phyloP scores from a whole-genome alignment of 2,113 vertebrate species.

The Typhlomys cinereus region DNA sequence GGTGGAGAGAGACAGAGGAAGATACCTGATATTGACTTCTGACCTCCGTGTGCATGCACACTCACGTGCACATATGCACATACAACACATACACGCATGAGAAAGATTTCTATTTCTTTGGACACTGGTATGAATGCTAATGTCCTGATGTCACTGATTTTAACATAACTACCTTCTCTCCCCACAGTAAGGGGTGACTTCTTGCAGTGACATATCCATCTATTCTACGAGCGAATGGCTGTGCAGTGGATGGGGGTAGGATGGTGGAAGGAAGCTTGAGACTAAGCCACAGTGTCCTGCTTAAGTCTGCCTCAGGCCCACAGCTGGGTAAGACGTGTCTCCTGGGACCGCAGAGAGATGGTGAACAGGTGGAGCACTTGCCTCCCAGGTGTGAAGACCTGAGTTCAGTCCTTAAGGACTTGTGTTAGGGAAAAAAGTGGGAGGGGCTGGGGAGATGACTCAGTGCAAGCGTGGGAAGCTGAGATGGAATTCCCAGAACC shows the following conservation, averaged over 20 bases:
- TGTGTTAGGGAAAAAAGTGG: background rate
- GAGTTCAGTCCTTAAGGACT: background rate
- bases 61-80: too few species aligned
- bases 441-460: background rate
- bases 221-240: background rate
- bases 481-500: background rate
- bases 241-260: background rate
- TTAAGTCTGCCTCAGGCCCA: background rate
- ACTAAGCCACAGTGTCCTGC: background rate
- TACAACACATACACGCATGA: too few species aligned
- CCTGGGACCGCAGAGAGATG: background rate
- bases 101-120: background rate
- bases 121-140: background rate
- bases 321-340: background rate
- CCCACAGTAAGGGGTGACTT: background rate
- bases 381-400: background rate
- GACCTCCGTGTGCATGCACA: background rate
- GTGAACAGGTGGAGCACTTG: background rate
- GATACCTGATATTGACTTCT: background rate
- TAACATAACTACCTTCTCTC: background rate
- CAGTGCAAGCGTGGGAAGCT: background rate
- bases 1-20: background rate
- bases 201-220: background rate
- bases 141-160: constrained; percentile 3
- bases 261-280: background rate